phyloP scores from a whole-genome alignment of 2,797 vertebrate genomes.

The Propithecus deckenii region DNA sequence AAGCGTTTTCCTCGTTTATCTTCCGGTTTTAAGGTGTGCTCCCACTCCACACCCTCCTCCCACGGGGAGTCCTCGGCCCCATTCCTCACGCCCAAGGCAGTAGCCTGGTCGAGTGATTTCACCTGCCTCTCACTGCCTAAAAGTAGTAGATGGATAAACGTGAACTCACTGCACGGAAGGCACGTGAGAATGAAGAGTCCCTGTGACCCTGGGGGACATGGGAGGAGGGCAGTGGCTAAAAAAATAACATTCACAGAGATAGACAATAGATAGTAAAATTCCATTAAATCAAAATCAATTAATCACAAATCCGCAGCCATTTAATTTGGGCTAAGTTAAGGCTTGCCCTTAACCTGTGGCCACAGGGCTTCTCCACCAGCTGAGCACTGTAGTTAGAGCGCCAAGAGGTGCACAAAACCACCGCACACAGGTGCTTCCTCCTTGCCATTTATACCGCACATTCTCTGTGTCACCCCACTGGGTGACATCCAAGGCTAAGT shows the following conservation, averaged over 20 bases:
- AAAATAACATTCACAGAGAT: background rate
- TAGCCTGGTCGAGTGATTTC: background rate
- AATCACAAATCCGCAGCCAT: background rate
- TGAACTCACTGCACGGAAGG: background rate
- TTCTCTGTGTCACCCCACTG: background rate
- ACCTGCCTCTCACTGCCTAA: background rate
- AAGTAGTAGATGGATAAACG: background rate
- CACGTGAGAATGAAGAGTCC: background rate
- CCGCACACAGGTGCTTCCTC: background rate
- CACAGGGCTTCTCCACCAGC: background rate
- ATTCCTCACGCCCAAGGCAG: background rate
- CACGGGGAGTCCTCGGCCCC: background rate
- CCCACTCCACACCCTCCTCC: background rate
- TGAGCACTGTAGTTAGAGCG: background rate
- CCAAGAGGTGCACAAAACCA: background rate
- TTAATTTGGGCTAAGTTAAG: background rate
- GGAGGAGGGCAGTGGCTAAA: background rate
- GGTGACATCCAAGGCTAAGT: background rate
- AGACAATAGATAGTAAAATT: background rate
- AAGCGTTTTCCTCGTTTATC: background rate
- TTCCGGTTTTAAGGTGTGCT: background rate
- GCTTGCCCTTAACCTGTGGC: background rate
- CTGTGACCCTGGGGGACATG: background rate
- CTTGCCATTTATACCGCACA: background rate
- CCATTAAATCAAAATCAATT: slow-evolving; percentile 28